Percentiles rank a stretch among this genome's conserved stretches.
These are phyloP conservation scores for Aplodontia rufa DNA, from an alignment of 2,113 vertebrate species.

Conservation along the genomic window DNA sequence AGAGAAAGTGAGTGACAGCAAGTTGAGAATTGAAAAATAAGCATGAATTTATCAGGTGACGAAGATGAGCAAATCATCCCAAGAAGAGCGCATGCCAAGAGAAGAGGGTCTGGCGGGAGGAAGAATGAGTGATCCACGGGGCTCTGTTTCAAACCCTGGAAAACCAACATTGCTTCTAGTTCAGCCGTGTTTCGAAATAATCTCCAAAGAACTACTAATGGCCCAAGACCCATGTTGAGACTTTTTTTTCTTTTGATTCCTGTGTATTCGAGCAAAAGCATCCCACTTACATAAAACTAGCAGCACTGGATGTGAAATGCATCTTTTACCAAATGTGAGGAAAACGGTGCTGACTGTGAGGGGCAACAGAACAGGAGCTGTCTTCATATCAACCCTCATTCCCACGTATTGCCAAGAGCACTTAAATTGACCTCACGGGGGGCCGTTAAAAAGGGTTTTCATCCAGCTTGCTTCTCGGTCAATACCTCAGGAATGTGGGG, in stretches of 20 bases:
- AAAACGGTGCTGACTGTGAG: not conserved
- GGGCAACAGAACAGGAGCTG: constrained; percentile 8
- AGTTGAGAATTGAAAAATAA: not conserved
- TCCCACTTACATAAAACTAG: not conserved
- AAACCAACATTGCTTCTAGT: accelerated
- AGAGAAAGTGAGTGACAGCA: not conserved
- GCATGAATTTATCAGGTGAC: not conserved
- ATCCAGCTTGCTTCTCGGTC: constrained; percentile 67
- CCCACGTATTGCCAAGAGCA: constrained; percentile 60
- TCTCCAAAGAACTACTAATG: not conserved
- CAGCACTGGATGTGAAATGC: not conserved
- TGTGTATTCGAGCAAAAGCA: not conserved
- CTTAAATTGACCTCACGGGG: constrained; percentile 74
- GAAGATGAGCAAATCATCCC: not conserved
- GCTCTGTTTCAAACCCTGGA: not conserved
- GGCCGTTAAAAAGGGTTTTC: constrained; percentile 68
- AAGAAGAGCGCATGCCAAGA: accelerated
- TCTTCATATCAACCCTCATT: not conserved
- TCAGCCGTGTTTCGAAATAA: accelerated
- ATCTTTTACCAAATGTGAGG: not conserved
- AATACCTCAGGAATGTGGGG: constrained; percentile 64
- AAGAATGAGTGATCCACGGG: accelerated
- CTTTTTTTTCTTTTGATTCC: not conserved
- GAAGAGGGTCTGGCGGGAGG: accelerated
- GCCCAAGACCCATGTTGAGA: not conserved